phyloP scores from a whole-genome alignment of 2,797 vertebrate genomes.

The Chelonia mydas region DNA sequence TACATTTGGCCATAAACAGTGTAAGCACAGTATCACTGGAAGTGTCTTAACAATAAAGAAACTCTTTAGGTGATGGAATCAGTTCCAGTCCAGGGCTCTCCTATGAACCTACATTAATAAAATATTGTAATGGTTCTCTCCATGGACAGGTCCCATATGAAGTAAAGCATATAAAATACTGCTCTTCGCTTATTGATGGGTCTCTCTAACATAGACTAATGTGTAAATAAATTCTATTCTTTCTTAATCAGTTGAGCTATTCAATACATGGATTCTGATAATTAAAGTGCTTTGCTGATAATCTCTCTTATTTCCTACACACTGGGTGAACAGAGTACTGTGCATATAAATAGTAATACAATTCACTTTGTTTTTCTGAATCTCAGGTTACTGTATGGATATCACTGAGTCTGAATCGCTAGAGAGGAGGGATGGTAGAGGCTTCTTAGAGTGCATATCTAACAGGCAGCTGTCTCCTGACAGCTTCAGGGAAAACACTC shows the following conservation, averaged over 20 bases:
- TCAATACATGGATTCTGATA: conserved; percentile 9
- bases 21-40: too few species aligned
- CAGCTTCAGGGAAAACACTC: conserved; percentile 59
- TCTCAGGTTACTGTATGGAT: conserved; percentile 56
- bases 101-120: neutral
- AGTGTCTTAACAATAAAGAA: neutral
- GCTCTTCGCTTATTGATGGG: conserved; percentile 46
- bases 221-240: neutral
- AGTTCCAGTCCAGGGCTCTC: neutral
- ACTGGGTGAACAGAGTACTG: conserved; percentile 19
- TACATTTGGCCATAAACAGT: too few species aligned
- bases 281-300: neutral
- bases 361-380: conserved; percentile 49
- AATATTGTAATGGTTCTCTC: conserved; percentile 4
- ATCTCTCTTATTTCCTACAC: neutral
- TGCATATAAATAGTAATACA: neutral
- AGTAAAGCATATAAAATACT: conserved; percentile 62
- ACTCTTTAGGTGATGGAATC: neutral
- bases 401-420: conserved; percentile 43
- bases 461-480: conserved; percentile 43
- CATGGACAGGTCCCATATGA: conserved; percentile 37
- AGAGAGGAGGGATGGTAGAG: conserved; percentile 4
- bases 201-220: neutral
- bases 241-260: neutral
- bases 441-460: neutral